Base-by-base conservation (phyloP, 2,888 invertebrate species). In the Toxonevra muliebris region DNA sequence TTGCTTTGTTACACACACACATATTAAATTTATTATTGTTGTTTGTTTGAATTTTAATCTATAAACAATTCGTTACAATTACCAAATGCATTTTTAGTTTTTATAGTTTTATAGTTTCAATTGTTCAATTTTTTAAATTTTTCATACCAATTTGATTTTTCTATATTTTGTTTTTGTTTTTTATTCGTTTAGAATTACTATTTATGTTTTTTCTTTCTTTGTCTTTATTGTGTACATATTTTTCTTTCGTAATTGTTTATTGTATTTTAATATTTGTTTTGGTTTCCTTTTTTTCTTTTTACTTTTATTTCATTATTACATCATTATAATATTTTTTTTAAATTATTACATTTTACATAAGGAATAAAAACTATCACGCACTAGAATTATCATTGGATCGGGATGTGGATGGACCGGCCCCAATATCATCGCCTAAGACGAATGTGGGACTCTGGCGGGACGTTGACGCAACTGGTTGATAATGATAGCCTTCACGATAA, bases 361-460 rank as follows among this genome's bases (percentile, higher is more conserved):
- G 82, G 80, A 84, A 80, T 83, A 84, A 82, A 83, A 84, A 85
- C 84, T 85, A 85, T 85, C 85, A 85, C 85, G 85, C 85, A 84
- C 85, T 85, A 79, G 85, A 85, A 79, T 85, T 85, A 81, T 84
- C 85, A 84, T 82, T 85, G 83, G 85, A 85, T 80, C 84, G 85
- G 83, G 85, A 85, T 80, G 85, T 84, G 82, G 85, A 84, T 84
- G 84, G 84, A 81, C 84, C 85, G 77, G 82, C 83, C 77, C 77
- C 80, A 78, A 79, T 75, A 72, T 84, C 83, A 76, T 84, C 84
- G 77, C 83, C 85, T 77, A 86, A 74, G 74, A 85, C 79, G 78
- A 86, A 86, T 75, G 85, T 85, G 76, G 86, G 86, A 80, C 86
- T 86, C 80, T 87, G 86, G 84, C 86, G 86, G 78, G 88, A 88